Evolutionary conservation across 37 sponge, comb jelly and placozoan genomes (phyloP).

Genomic region (Dysidea cf. avara): DNA sequence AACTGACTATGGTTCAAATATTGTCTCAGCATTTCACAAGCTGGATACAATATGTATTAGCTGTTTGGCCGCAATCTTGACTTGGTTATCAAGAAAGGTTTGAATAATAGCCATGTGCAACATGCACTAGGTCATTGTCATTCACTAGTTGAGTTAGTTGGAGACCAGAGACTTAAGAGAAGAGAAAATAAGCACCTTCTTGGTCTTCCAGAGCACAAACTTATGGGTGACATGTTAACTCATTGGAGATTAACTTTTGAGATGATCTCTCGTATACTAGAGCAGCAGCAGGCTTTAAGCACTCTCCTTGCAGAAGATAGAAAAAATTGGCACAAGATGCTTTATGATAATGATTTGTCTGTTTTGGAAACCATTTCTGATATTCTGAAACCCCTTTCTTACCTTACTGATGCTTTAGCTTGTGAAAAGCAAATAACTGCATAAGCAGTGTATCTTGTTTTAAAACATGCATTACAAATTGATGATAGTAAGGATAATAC

Average conservation of each 20-base stretch:
- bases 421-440: slow-evolving; percentile 45
- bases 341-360: slow-evolving; percentile 28
- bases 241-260: slow-evolving; percentile 35
- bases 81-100: slow-evolving; percentile 36
- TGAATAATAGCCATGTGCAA: slow-evolving; percentile 8
- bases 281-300: slow-evolving; percentile 51
- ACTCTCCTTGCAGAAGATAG: slow-evolving; percentile 35
- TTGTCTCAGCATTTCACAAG: slow-evolving; percentile 19
- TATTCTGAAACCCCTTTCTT: slow-evolving; percentile 32
- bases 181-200: slow-evolving; percentile 32
- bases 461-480: slow-evolving; percentile 18
- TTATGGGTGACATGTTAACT: slow-evolving; percentile 16
- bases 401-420: slow-evolving; percentile 41
- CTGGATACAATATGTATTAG: slow-evolving; percentile 23
- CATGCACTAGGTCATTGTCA: slow-evolving; percentile 23
- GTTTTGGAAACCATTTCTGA: slow-evolving; percentile 33
- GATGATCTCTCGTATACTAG: slow-evolving; percentile 36
- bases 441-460: slow-evolving; percentile 11
- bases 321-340: slow-evolving; percentile 34
- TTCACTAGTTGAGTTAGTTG: slow-evolving; percentile 32
- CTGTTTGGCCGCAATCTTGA: slow-evolving; percentile 42
- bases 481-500: neutral
- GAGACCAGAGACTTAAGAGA: slow-evolving; percentile 24
- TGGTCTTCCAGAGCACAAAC: slow-evolving; percentile 29
- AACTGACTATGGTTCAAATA: slow-evolving; percentile 1